Base-by-base conservation (phyloP, 2,797 vertebrate genomes). In the Aulostomus chinensis region DNA sequence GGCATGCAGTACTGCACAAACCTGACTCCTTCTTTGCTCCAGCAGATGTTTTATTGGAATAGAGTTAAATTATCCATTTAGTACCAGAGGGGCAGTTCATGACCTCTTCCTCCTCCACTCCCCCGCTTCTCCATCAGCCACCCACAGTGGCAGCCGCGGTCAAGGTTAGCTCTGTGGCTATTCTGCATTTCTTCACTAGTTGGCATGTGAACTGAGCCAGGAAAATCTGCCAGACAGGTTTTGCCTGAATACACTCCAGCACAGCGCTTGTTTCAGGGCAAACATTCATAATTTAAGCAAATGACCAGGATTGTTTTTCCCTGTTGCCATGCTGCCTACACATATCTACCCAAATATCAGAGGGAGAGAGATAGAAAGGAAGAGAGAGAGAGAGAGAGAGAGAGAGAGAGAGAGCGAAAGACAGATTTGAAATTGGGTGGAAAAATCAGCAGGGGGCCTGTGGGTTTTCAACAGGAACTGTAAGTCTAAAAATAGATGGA, bases 31-130 rank as follows among this genome's bases (percentile, higher is more conserved):
- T 73, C 58, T 46, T 43, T 48, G 68, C 75, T 80, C 37, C 21
- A 2, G 51, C 72, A 61, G 61, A 58, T 78, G 66, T 78, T 76
- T 85, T 67, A 74, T 73, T 65, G 69, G 68, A 73, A 81, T 70
- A 63, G 64, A 86, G 78, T 87, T 81, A 81, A 88, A 86, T 84
- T 78, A 85, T 79, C 86, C 78, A 76, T 88, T 89, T 85, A 86
- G 52, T 75, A 82, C 76, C 72, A 60, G 68, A 74, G 80, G 81
- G 81, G 47, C 37, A 82, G 78, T 75, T 82, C 66, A 29, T 31
- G 59, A 84, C 79, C 84, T 76, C 66, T 56, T 80, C 75, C 69
- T 79, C 54, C 29, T 61, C 34, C 64, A 71, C 77, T 78, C 73
- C 76, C 32, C 54, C 52, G 24, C 66, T 66, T 53, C 43, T 70